A percentile compares a stretch with the other conserved stretches of the same genome.
Conservation (phyloP, 2,888 invertebrate species). For the Apocheima hispidaria region DNA sequence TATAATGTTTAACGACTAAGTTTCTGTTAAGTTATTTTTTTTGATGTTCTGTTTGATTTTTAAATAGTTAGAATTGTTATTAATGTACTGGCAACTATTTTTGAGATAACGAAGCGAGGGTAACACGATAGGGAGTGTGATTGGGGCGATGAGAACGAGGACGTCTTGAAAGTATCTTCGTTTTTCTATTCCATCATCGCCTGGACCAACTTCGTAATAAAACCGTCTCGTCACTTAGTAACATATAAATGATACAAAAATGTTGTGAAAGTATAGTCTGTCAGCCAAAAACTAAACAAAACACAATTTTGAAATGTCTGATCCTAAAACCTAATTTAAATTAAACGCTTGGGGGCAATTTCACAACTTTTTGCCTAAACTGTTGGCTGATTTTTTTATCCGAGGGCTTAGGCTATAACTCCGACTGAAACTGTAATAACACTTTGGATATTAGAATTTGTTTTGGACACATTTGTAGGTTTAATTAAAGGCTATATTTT, state of each 20-base stretch:
- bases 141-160: too few species aligned
- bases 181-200: too few species aligned
- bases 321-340: constrained; percentile 16
- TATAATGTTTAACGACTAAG: too few species aligned
- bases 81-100: too few species aligned
- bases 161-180: too few species aligned
- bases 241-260: not conserved
- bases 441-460: constrained; percentile 32
- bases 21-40: too few species aligned
- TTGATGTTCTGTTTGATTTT: too few species aligned
- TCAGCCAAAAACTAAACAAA: not conserved
- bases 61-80: too few species aligned
- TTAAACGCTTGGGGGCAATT: constrained; percentile 25
- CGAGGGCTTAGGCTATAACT: constrained; percentile 14
- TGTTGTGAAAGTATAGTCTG: not conserved
- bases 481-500: constrained; percentile 23
- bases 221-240: not conserved
- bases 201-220: too few species aligned
- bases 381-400: constrained; percentile 12
- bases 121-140: too few species aligned
- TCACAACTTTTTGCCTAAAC: constrained; percentile 24
- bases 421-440: constrained; percentile 25
- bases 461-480: constrained; percentile 22
- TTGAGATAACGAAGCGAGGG: too few species aligned
- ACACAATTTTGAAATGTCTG: constrained; percentile 7